Base-by-base conservation (phyloP, 2,797 vertebrate genomes). In the Cephalopachus bancanus region DNA sequence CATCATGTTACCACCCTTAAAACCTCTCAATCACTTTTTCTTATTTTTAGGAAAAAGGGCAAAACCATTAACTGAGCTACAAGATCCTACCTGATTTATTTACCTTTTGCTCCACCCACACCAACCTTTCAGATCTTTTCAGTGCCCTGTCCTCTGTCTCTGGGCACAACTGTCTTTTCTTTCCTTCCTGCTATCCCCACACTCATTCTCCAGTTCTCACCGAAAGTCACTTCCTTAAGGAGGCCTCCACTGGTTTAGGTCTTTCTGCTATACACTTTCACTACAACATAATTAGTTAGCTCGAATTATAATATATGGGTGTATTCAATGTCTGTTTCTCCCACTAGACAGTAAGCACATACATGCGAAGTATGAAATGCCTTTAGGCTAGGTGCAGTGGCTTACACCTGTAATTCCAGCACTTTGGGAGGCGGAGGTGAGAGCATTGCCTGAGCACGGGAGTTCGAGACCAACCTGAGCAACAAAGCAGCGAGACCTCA, bases 41-140 rank as follows among this genome's bases (percentile, higher is more conserved):
- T 85, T 91, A 37, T 51, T 81, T 93, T 89, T 81, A 81, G 65
- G 79, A 26, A 80, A 26, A 62, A 64, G 44, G 69, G 44, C 62
- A 87, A 93, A 64, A 51, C 16, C 37, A 16, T 81, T 84, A 53
- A 60, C 22, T 72, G 76, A 79, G 3, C 49, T 71, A 86, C 67
- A 78, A 51, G 16, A 20, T 49, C 30, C 44, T 71, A 20, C 1
- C 2, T 57, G 37, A 53, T 53, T 89, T 83, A 49, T 71, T 30
- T 64, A 15, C 33, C 28, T 76, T 64, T 72, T 93, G 37, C 24
- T 55, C 33, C 76, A 64, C 10, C 9, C 44, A 55, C 2, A 19
- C 49, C 4, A 71, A 62, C 67, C 53, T 60, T 75, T 71, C 20
- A n/a, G 15, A 28, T 79, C 65, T 55, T 69, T 1, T 33, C 49